These are phyloP conservation scores for Heterodera schachtii DNA, from an alignment of 1,140 invertebrate species.

Conservation along the genomic window DNA sequence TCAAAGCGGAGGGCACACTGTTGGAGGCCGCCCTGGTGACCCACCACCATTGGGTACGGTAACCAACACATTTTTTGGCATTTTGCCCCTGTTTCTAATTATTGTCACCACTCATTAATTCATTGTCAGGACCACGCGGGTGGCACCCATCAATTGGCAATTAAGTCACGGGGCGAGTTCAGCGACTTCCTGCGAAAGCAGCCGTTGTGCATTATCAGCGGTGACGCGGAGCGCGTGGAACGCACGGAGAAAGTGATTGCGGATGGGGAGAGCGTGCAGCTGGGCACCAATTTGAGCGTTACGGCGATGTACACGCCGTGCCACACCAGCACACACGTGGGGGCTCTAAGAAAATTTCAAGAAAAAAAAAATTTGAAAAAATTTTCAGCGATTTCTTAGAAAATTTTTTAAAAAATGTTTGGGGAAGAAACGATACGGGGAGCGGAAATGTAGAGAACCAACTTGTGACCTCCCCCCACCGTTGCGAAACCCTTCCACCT, in stretches of 20 bases:
- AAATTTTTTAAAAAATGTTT: too few relatives aligned
- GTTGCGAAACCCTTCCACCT: too few relatives aligned
- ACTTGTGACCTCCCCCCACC: too few relatives aligned
- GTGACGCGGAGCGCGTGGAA: constrained; percentile 35
- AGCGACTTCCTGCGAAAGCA: neutral
- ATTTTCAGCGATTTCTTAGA: too few relatives aligned
- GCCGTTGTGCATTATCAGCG: constrained; percentile 31
- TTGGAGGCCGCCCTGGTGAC: constrained; percentile 23
- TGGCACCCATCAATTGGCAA: constrained; percentile 11
- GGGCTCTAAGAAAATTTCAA: too few relatives aligned
- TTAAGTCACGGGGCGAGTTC: neutral
- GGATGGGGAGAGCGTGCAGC: constrained; percentile 27
- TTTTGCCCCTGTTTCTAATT: neutral
- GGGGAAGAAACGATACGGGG: too few relatives aligned
- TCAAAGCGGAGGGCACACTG: neutral
- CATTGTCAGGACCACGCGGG: constrained; percentile 32
- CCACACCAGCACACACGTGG: constrained; percentile 34
- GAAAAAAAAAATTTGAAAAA: too few relatives aligned
- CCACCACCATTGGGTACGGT: constrained; percentile 28
- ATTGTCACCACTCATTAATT: neutral
- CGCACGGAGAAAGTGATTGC: constrained; percentile 27
- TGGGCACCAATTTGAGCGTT: constrained; percentile 19
- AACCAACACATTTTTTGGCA: neutral
- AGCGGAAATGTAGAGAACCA: too few relatives aligned
- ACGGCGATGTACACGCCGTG: constrained; percentile 33